Base-by-base conservation (phyloP, 2,888 invertebrate genomes). In the Adelphocoris suturalis region DNA sequence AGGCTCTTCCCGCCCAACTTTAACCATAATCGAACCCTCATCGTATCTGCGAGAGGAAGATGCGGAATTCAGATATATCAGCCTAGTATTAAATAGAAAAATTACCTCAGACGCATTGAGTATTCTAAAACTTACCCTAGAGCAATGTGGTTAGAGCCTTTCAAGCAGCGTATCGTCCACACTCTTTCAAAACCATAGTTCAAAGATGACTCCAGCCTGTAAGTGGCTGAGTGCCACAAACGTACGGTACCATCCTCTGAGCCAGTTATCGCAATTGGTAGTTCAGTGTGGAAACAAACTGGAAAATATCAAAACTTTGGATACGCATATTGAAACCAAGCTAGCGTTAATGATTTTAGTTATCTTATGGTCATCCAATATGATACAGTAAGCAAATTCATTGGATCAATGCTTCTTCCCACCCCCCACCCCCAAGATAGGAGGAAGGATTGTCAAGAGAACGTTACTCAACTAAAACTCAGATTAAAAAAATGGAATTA, bases 141-240 rank as follows among this genome's bases (percentile, higher is more conserved):
- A 4, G 98, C 98, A 0, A 99, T 98, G 94, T 98, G 98, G 93
- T 99, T 99, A 0, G 98, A 98, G 13, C 99, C 98, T 92, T 97
- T 96, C 95, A 98, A 96, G 91, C 97, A 97, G 0, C 97, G 96
- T 92, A 99, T 98, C 0, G 99, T 97, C 99, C 99, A 99, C 0
- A 99, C 99, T 90, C 99, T 94, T 93, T 99, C 99, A 92, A 99
- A 96, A 0, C 99, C 99, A 93, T 99, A 99, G 94, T 99, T 99
- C 23, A 99, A 94, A 0, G 99, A 98, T 27, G 97, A 98, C 94
- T 99, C 99, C 82, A 99, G 94, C 78, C 99, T 95, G 94, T 99
- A 99, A 0, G 99, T 99, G 92, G 99, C 99, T 0, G 99, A 98
- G 94, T 99, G 99, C 99, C 99, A 99, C 91, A 99, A 96, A 91